These are phyloP conservation scores for Nemotelus nigrinus DNA, from an alignment of 2,888 invertebrate genomes.

Conservation along the genomic window DNA sequence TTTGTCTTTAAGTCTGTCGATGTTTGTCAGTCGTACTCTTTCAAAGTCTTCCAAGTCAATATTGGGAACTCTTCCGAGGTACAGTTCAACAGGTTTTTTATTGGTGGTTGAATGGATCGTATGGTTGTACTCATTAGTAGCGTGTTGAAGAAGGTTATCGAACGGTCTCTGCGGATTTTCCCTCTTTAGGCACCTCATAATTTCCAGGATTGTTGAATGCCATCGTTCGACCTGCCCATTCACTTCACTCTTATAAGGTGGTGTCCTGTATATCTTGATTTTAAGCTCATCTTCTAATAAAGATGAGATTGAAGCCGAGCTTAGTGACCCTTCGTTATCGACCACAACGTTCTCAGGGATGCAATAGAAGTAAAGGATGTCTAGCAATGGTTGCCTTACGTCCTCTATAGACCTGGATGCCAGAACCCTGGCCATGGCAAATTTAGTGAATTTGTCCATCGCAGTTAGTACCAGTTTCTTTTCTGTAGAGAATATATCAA, in stretches of 20 bases:
- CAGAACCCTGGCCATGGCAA: slow-evolving; percentile 32
- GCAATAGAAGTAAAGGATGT: slow-evolving; percentile 35
- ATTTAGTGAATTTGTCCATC: slow-evolving; percentile 49
- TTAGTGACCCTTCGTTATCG: slow-evolving; percentile 1
- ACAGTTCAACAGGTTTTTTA: slow-evolving; percentile 47
- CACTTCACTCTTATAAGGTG: slow-evolving; percentile 32
- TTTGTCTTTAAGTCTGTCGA: slow-evolving; percentile 41
- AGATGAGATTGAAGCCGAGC: neutral
- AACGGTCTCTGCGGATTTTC: neutral
- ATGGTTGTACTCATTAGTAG: slow-evolving; percentile 38
- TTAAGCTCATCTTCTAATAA: slow-evolving; percentile 17
- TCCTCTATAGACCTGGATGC: slow-evolving; percentile 42
- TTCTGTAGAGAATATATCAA: slow-evolving; percentile 44
- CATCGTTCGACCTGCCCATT: slow-evolving; percentile 18
- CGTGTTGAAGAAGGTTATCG: neutral
- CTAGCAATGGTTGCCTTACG: slow-evolving; percentile 32
- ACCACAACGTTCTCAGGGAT: slow-evolving; percentile 34
- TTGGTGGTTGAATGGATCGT: slow-evolving; percentile 46
- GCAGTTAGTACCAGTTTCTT: slow-evolving; percentile 46
- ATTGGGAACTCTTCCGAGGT: slow-evolving; percentile 30
- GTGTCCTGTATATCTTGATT: slow-evolving; percentile 14
- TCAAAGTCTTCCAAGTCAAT: slow-evolving; percentile 34
- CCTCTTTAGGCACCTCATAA: slow-evolving; percentile 21
- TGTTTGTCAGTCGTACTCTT: slow-evolving; percentile 13
- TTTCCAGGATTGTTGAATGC: slow-evolving; percentile 11